Conservation (phyloP, 2,797 vertebrate genomes). For the Pipistrellus pygmaeus region DNA sequence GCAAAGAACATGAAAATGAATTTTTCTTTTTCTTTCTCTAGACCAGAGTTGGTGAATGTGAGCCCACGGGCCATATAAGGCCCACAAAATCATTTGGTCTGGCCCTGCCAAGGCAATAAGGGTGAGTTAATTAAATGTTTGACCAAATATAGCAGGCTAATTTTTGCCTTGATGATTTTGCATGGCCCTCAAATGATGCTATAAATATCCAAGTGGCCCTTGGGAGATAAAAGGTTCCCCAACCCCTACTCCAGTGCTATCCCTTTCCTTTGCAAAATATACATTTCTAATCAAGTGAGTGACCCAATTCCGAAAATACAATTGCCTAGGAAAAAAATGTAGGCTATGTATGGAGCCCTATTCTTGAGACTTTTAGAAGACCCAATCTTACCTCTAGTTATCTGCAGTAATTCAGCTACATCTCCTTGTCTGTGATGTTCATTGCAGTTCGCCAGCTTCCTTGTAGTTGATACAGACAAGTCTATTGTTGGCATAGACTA, state of each 20-base stretch:
- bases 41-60: not conserved
- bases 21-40: not conserved
- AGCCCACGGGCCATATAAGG: too few species aligned
- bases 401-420: not conserved
- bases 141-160: too few species aligned
- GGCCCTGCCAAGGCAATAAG: too few species aligned
- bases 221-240: too few species aligned
- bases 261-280: not conserved
- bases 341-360: not conserved
- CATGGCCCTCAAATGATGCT: too few species aligned
- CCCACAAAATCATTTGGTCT: too few species aligned
- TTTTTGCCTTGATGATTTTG: too few species aligned
- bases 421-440: not conserved
- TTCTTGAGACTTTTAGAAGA: slow-evolving; percentile 4
- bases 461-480: not conserved
- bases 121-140: too few species aligned
- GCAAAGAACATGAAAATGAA: not conserved
- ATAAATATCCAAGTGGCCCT: too few species aligned
- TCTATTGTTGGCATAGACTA: not conserved
- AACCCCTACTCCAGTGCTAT: too few species aligned
- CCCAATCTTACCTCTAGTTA: not conserved
- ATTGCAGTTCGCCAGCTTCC: not conserved
- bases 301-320: not conserved
- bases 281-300: not conserved
- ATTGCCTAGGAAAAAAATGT: not conserved